Conservation (phyloP, 2,888 invertebrate genomes). For the Drosophila pegasa region DNA sequence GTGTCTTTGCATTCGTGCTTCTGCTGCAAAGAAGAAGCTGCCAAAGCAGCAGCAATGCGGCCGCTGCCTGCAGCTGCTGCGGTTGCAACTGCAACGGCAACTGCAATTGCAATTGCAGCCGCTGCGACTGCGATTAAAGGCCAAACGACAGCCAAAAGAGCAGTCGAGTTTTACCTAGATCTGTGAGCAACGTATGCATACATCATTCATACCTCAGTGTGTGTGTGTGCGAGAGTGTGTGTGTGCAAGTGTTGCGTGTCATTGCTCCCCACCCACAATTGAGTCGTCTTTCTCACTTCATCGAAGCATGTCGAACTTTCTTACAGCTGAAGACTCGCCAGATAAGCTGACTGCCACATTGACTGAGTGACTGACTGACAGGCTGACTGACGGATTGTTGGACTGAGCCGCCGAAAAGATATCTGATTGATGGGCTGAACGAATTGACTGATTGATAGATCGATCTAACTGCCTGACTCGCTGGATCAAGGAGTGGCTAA, state of each 20-base stretch:
- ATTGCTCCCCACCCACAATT: slow-evolving; percentile 21
- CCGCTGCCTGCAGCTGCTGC: slow-evolving; percentile 31
- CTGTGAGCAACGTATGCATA: neutral
- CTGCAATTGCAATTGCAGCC: slow-evolving; percentile 27
- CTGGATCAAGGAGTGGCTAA: neutral
- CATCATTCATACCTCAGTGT: neutral
- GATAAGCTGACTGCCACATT: neutral
- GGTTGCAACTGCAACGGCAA: slow-evolving; percentile 34
- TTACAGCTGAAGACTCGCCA: neutral
- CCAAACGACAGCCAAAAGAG: slow-evolving; percentile 44
- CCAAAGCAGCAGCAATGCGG: slow-evolving; percentile 20
- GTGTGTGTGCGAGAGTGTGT: neutral
- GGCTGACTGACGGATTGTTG: neutral
- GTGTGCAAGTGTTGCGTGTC: neutral
- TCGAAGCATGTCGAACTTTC: slow-evolving; percentile 36
- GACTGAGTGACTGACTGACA: neutral
- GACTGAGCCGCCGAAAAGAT: neutral
- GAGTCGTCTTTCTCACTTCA: slow-evolving; percentile 13
- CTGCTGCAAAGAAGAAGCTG: slow-evolving; percentile 38
- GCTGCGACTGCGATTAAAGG: slow-evolving; percentile 52
- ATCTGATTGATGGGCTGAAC: neutral
- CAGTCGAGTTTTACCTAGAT: slow-evolving; percentile 15
- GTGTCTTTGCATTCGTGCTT: slow-evolving; percentile 26
- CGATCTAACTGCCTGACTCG: neutral
- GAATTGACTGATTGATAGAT: neutral